Conservation (phyloP, 2,113 vertebrate species). For the Gallinago paraguaiae region DNA sequence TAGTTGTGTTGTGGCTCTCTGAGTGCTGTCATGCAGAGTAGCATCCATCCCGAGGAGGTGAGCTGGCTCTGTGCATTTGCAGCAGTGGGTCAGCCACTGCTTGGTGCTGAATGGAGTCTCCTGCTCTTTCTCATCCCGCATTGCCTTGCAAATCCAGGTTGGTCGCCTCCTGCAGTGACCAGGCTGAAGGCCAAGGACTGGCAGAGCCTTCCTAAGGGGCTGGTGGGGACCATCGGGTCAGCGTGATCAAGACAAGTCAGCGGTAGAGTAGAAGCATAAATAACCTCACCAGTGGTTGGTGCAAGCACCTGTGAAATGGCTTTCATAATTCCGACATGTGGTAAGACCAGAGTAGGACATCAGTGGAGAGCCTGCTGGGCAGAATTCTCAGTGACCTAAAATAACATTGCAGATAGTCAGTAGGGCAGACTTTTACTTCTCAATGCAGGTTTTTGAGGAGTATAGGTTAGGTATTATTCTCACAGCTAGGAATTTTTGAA, state of each 20-base stretch:
- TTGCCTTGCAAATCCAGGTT: background rate
- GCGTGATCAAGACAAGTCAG: accelerated
- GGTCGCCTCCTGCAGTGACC: background rate
- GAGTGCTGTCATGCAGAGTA: background rate
- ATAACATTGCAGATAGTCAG: background rate
- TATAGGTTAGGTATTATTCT: background rate
- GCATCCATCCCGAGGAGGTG: background rate
- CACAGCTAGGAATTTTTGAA: background rate
- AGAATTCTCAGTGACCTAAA: background rate
- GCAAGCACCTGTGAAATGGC: background rate
- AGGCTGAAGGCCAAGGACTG: background rate
- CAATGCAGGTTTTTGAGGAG: background rate
- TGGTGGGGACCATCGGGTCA: background rate
- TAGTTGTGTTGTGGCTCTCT: background rate
- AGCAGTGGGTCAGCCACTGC: background rate
- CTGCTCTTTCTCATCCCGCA: background rate
- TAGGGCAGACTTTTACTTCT: too few species aligned
- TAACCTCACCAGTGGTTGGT: background rate
- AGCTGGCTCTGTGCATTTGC: background rate
- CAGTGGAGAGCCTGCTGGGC: too few species aligned
- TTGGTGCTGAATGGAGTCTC: background rate
- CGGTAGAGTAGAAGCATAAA: background rate
- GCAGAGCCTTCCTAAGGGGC: background rate
- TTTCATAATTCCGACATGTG: background rate
- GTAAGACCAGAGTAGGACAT: background rate